Evolutionary conservation across 1,140 invertebrate species (phyloP).

Genomic region (Zaprionus africanus): DNA sequence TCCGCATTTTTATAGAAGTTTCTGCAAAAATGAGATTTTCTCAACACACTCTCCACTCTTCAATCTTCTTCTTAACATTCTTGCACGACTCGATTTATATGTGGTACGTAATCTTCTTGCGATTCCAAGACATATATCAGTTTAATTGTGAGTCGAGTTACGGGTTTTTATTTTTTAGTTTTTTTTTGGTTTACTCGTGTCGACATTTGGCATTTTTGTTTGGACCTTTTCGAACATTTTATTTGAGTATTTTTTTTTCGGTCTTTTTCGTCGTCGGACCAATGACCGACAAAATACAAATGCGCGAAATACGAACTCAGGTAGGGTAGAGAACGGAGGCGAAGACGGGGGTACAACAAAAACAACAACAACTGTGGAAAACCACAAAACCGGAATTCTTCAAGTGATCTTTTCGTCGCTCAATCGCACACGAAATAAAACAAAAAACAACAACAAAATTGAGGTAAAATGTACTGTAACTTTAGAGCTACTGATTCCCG

Average conservation of each 20-base stretch:
- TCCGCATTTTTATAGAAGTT: constrained; percentile 59
- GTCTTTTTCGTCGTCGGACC: constrained; percentile 64
- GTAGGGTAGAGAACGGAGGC: constrained; percentile 18
- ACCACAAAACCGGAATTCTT: constrained; percentile 79
- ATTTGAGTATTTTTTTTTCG: constrained; percentile 34
- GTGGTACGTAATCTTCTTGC: constrained; percentile 9
- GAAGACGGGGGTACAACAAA: constrained; percentile 5
- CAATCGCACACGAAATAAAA: constrained; percentile 52
- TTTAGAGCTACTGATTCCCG: constrained; percentile 38
- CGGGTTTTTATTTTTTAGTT: constrained; percentile 13
- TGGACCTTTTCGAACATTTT: constrained; percentile 39
- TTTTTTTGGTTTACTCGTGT: constrained; percentile 19
- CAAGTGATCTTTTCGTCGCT: constrained; percentile 76
- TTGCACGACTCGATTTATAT: constrained; percentile 46
- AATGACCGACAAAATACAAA: constrained; percentile 77
- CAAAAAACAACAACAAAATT: constrained; percentile 5
- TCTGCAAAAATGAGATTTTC: constrained; percentile 39
- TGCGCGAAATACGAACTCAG: constrained; percentile 35
- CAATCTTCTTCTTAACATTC: constrained; percentile 32
- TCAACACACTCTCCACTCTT: constrained; percentile 15
- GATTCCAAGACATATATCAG: constrained; percentile 24
- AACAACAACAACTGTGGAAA: constrained; percentile 47
- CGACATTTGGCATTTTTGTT: constrained; percentile 55
- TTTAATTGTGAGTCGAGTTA: constrained; percentile 39
- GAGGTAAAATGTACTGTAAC: constrained; percentile 57